Evolutionary conservation across 2,113 vertebrate species (phyloP), one percentile per base, ranked within the genome.

Genomic region (Ptychochromis oligacanthus): DNA sequence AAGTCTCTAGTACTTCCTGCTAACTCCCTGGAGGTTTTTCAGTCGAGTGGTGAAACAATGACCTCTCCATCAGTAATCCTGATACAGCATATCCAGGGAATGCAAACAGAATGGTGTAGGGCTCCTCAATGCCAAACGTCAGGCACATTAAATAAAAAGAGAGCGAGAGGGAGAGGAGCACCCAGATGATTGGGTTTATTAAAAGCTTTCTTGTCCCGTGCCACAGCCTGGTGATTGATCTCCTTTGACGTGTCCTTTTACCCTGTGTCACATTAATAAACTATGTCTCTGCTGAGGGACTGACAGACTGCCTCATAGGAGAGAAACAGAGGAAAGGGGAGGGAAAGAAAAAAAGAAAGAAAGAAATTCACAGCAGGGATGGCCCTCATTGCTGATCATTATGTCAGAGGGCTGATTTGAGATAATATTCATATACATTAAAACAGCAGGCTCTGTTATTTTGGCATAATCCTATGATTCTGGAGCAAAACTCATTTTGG

Each of bases 241-340:
- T 91, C 81, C 81, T 87, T 74, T 93, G 95, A 94, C 92, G 83
- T 89, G 91, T 94, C 91, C 95, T 94, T 94, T 95, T 95, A 93
- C 83, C 92, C 92, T 46, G 79, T 94, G 94, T 94, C 94, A 94
- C 92, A 95, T 93, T 91, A 94, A 94, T 94, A 92, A 93, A 89
- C 75, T 77, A 78, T 58, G 64, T 89, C 87, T 90, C 85, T 85
- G 58, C 88, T 91, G 88, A 91, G 87, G 88, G 86, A 90, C 83
- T 91, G 93, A 93, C 92, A 92, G 90, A 87, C 88, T 79, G 84
- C 85, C 67, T 83, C 81, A 78, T 70, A 15, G 26, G 65, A 90
- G 84, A 87, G 84, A 88, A 49, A 78, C 22, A 67, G 70, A 85
- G 59, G 20, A 61, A 75, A 46, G 46, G 72, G 22, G 28, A 26